These are phyloP conservation scores for Gouania willdenowi DNA, from an alignment of 2,797 vertebrate species.

Conservation along the genomic window DNA sequence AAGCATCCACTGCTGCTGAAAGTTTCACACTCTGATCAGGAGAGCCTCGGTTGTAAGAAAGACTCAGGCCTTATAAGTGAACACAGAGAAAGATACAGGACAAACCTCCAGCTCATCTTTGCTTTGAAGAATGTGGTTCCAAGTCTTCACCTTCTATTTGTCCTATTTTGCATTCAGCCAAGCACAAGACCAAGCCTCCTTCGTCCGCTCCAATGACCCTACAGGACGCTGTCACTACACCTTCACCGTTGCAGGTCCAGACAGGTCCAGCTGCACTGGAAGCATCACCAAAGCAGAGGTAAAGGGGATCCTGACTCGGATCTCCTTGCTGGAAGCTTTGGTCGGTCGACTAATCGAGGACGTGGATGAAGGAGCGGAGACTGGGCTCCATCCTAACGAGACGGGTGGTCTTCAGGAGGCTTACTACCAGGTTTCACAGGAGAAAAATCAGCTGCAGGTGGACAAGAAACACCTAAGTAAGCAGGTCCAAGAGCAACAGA, in stretches of 20 bases:
- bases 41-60: neutral
- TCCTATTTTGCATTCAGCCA: constrained; percentile 46
- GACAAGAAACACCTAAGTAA: constrained; percentile 77
- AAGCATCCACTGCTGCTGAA: constrained; percentile 48
- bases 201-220: constrained; percentile 65
- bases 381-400: neutral
- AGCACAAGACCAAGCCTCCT: constrained; percentile 59
- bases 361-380: constrained; percentile 1
- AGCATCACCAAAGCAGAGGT: constrained; percentile 49
- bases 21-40: constrained; percentile 36
- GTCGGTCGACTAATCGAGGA: constrained; percentile 61
- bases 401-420: constrained; percentile 62
- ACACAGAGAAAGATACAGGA: neutral
- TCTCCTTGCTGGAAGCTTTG: constrained; percentile 77
- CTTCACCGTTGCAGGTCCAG: constrained; percentile 82
- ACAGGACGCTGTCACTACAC: constrained; percentile 83
- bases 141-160: constrained; percentile 51
- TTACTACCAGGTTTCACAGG: constrained; percentile 64
- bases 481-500: constrained; percentile 62
- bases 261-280: constrained; percentile 74
- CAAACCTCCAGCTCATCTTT: neutral
- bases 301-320: constrained; percentile 66
- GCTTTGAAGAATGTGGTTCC: constrained; percentile 56
- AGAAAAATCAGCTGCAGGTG: constrained; percentile 76
- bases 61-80: neutral